Evolutionary conservation across 2,113 vertebrate species (phyloP), one percentile per base, ranked within the genome.

Genomic region (Kryptolebias marmoratus): DNA sequence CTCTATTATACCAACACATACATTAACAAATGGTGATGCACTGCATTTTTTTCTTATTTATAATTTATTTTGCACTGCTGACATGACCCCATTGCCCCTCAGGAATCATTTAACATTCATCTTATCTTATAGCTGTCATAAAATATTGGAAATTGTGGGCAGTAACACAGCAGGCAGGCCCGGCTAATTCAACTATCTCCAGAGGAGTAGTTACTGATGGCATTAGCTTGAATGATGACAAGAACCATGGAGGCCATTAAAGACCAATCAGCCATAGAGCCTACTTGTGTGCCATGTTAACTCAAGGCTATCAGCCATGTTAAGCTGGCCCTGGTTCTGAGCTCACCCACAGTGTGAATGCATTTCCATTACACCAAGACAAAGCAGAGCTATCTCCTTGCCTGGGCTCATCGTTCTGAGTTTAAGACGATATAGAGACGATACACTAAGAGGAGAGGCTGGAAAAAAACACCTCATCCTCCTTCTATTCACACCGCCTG

Each of bases 161-260:
- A 49, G 56, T 30, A 61, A 55, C 64, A 30, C 60, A 42, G 68
- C 68, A 68, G 64, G 68, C 62, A 69, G 69, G 65, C 27, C 61
- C 52, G 27, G 48, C 62, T 88, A 80, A 88, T 87, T 71, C 66
- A 83, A 76, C 74, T 53, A 13, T 64, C 79, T 88, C 68, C 73
- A 78, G 82, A 80, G 65, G 59, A 80, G 79, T 27, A 83, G 67
- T 78, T 80, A 59, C 68, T 77, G 77, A 87, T 83, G 79, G 77
- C 83, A 87, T 86, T 84, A 87, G 49, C 14, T 31, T 87, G 88
- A 90, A 71, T 45, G 70, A 89, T 83, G 79, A 80, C 73, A 75
- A 22, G 70, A 68, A 54, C 18, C 84, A 79, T 59, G 64, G 56
- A 79, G 64, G 68, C 81, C 83, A 75, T 85, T 81, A 85, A 85